Evolutionary conservation across 2,888 invertebrate genomes (phyloP).

Genomic region (Agrotis puta): DNA sequence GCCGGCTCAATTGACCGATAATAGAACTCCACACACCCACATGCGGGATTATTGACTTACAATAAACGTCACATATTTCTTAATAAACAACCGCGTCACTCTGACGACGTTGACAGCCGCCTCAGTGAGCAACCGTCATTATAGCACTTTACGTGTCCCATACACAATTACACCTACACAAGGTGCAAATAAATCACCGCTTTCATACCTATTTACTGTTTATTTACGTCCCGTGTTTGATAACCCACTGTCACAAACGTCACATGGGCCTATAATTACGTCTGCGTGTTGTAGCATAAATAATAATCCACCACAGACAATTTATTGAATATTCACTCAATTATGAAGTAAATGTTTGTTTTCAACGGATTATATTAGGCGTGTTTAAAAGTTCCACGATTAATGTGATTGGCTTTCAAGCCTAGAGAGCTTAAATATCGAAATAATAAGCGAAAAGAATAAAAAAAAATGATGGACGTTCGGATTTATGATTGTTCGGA

Average conservation of each 20-base stretch:
- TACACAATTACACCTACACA: conserved; percentile 40
- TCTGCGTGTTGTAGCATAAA: conserved; percentile 53
- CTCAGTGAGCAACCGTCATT: conserved; percentile 36
- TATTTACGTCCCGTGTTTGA: conserved; percentile 59
- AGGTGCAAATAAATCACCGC: conserved; percentile 54
- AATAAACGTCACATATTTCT: conserved; percentile 90
- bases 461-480: conserved; percentile 25
- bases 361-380: conserved; percentile 34
- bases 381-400: conserved; percentile 26
- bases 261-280: conserved; percentile 56
- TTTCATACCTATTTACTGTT: conserved; percentile 48
- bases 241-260: conserved; percentile 58
- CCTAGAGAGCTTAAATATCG: conserved; percentile 32
- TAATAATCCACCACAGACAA: conserved; percentile 36
- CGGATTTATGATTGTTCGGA: conserved; percentile 33
- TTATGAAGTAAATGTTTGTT: conserved; percentile 45
- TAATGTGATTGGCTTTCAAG: conserved; percentile 25
- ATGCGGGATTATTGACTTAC: conserved; percentile 89
- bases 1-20: conserved; percentile 82
- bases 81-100: conserved; percentile 81
- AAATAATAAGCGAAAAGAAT: conserved; percentile 24
- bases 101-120: conserved; percentile 56
- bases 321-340: conserved; percentile 46
- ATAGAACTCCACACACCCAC: conserved; percentile 79
- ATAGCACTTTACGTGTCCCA: conserved; percentile 29